Evolutionary conservation across 2,888 invertebrate species (phyloP).

Genomic region (Brachypalpus laphriformis): DNA sequence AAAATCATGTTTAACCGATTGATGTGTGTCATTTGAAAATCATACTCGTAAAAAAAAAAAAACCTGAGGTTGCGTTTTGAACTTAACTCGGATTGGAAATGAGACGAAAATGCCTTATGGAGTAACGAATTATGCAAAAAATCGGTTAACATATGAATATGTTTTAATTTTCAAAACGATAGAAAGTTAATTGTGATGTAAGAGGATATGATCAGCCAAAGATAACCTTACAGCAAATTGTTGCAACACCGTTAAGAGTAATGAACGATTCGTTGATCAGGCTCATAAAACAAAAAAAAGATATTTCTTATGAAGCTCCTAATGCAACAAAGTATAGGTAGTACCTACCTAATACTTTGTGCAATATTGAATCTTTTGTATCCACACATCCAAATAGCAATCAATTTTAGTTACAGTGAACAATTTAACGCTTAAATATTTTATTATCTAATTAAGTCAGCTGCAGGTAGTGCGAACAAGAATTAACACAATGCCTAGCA

Average conservation of each 20-base stretch:
- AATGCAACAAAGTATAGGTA: not conserved
- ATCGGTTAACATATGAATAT: conserved; percentile 29
- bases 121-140: conserved; percentile 41
- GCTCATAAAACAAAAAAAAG: not conserved
- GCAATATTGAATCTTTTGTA: not conserved
- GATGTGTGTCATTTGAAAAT: conserved; percentile 21
- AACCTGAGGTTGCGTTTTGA: conserved; percentile 13
- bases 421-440: not conserved
- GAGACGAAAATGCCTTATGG: not conserved
- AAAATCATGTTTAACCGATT: not conserved
- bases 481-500: not conserved
- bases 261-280: not conserved
- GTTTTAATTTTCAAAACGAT: conserved; percentile 20
- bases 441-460: not conserved
- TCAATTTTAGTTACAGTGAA: not conserved
- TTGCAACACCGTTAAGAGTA: not conserved
- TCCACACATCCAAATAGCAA: not conserved
- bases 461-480: no score
- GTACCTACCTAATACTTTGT: not conserved
- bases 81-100: not conserved
- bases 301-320: not conserved
- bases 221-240: not conserved
- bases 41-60: not conserved
- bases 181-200: conserved; percentile 46
- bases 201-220: conserved; percentile 14